phyloP scores from a whole-genome alignment of 1,140 invertebrate species.

The Mycetomoellerius zeteki region DNA sequence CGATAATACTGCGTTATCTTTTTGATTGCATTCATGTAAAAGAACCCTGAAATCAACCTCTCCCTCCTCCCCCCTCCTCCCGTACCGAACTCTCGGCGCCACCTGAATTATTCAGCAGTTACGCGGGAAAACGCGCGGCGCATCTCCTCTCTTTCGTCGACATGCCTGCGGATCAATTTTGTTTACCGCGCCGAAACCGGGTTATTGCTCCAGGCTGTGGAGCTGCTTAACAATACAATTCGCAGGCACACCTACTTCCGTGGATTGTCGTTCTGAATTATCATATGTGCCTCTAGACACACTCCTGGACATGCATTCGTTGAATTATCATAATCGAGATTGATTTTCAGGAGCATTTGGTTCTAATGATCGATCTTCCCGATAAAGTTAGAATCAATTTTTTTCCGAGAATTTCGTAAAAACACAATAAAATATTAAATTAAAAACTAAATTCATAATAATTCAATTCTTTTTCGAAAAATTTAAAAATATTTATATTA shows the following conservation, averaged over 20 bases:
- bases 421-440: background rate
- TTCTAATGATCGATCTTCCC: background rate
- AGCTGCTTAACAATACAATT: conserved; percentile 47
- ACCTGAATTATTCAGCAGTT: conserved; percentile 58
- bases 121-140: background rate
- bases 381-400: background rate
- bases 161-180: conserved; percentile 30
- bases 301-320: background rate
- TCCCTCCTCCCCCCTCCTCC: background rate
- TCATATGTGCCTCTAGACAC: background rate
- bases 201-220: conserved; percentile 13
- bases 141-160: conserved; percentile 15
- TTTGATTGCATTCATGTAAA: conserved; percentile 55
- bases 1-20: conserved; percentile 48
- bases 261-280: background rate
- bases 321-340: conserved; percentile 12
- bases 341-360: background rate
- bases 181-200: conserved; percentile 34
- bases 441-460: no score
- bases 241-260: background rate
- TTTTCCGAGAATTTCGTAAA: background rate
- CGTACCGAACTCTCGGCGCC: background rate
- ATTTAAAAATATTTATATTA: background rate
- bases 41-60: background rate
- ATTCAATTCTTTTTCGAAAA: background rate